Percentiles rank a stretch among this genome's conserved stretches.
These are phyloP conservation scores for Amblyteles armatorius DNA, from an alignment of 2,888 invertebrate genomes.

Conservation along the genomic window DNA sequence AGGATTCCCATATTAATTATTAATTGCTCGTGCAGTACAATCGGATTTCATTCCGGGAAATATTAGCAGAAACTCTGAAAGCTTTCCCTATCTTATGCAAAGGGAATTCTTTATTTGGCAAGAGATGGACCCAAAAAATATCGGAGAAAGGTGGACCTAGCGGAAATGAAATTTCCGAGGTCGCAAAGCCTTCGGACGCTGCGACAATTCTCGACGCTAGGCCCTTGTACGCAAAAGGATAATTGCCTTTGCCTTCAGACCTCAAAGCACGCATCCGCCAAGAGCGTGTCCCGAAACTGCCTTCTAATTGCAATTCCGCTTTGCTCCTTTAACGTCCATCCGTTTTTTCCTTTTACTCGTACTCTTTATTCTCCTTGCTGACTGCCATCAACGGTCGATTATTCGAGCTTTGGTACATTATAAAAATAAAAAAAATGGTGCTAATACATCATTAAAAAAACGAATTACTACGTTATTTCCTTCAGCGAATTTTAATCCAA, in stretches of 20 bases:
- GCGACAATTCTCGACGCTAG: neutral
- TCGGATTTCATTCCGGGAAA: neutral
- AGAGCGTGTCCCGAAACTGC: constrained; percentile 19
- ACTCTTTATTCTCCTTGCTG: constrained; percentile 33
- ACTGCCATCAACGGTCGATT: constrained; percentile 27
- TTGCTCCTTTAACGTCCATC: constrained; percentile 30
- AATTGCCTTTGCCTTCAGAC: constrained; percentile 18
- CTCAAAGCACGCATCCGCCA: neutral
- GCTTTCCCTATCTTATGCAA: neutral
- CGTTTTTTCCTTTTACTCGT: neutral
- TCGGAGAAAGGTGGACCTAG: neutral
- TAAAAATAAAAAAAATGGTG: neutral
- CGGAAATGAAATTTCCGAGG: neutral
- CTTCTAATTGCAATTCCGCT: constrained; percentile 38
- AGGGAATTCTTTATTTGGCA: neutral
- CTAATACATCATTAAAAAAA: no score
- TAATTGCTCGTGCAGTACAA: neutral
- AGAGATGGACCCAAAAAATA: neutral
- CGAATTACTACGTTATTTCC: neutral
- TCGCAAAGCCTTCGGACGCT: neutral
- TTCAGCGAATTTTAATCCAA: neutral
- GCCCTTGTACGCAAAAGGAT: neutral
- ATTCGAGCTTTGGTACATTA: neutral
- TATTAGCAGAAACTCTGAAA: constrained; percentile 12
- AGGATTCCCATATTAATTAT: constrained; percentile 20